These are phyloP conservation scores for Oligia fasciuncula DNA, from an alignment of 2,888 invertebrate genomes.

Conservation along the genomic window DNA sequence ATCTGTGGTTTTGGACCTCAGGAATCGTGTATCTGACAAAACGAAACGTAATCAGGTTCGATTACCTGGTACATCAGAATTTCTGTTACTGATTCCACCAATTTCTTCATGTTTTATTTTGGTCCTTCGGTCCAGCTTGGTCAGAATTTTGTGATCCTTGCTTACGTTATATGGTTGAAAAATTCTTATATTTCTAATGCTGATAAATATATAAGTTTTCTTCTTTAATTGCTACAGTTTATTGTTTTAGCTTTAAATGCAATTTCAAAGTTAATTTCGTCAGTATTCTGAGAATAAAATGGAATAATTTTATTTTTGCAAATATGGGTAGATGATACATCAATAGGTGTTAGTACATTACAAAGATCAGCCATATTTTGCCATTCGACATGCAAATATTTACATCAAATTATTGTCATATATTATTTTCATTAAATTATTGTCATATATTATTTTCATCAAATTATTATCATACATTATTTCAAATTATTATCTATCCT, in stretches of 20 bases:
- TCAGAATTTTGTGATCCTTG: not conserved
- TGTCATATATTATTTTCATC: too few species aligned
- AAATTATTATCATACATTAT: too few species aligned
- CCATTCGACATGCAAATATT: too few species aligned
- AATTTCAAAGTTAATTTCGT: not conserved
- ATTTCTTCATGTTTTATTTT: not conserved
- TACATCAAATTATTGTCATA: too few species aligned
- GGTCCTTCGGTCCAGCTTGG: too few species aligned
- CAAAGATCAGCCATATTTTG: too few species aligned
- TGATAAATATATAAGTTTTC: not conserved
- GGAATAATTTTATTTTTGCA: too few species aligned
- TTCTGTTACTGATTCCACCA: slow-evolving; percentile 9
- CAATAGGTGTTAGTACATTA: too few species aligned
- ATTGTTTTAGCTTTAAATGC: not conserved
- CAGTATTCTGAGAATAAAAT: not conserved
- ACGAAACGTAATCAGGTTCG: slow-evolving; percentile 40
- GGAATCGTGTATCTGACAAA: slow-evolving; percentile 55
- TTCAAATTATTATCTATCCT: too few species aligned
- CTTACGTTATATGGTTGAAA: not conserved
- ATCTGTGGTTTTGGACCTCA: slow-evolving; percentile 57
- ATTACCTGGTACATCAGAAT: slow-evolving; percentile 31
- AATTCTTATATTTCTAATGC: not conserved
- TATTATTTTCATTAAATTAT: too few species aligned
- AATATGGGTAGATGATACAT: too few species aligned
- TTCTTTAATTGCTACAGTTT: not conserved